A percentile compares a stretch with the other conserved stretches of the same genome.
Conservation (phyloP, 2,797 vertebrate genomes). For the Simalia tracyae region DNA sequence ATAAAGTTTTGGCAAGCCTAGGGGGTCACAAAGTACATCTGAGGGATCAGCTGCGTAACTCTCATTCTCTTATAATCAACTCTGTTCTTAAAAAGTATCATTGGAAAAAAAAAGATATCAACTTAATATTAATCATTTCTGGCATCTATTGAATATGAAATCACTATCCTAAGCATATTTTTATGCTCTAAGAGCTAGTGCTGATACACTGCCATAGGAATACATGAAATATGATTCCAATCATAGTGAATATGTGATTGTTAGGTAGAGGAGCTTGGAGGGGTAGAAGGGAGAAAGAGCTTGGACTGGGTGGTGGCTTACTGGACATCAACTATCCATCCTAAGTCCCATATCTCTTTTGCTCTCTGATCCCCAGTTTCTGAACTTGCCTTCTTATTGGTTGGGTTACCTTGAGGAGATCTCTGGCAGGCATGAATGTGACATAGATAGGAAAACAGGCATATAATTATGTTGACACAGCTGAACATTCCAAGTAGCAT, state of each 20-base stretch:
- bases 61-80: background rate
- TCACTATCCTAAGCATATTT: background rate
- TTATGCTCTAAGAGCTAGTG: background rate
- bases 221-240: background rate
- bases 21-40: background rate
- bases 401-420: background rate
- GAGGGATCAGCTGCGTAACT: background rate
- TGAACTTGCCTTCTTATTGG: background rate
- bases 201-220: background rate
- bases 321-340: background rate
- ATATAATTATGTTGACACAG: background rate
- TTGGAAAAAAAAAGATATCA: background rate
- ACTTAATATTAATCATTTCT: background rate
- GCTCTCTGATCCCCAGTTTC: background rate
- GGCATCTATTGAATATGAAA: background rate
- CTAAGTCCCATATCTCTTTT: background rate
- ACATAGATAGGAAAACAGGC: background rate
- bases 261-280: background rate
- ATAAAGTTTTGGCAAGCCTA: background rate
- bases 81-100: constrained; percentile 1
- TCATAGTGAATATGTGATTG: background rate
- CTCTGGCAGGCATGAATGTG: background rate
- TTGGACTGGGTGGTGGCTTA: background rate
- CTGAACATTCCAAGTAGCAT: background rate
- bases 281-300: background rate